These are phyloP conservation scores for Aphelinus certus DNA, from an alignment of 1,140 invertebrate genomes.

Conservation along the genomic window DNA sequence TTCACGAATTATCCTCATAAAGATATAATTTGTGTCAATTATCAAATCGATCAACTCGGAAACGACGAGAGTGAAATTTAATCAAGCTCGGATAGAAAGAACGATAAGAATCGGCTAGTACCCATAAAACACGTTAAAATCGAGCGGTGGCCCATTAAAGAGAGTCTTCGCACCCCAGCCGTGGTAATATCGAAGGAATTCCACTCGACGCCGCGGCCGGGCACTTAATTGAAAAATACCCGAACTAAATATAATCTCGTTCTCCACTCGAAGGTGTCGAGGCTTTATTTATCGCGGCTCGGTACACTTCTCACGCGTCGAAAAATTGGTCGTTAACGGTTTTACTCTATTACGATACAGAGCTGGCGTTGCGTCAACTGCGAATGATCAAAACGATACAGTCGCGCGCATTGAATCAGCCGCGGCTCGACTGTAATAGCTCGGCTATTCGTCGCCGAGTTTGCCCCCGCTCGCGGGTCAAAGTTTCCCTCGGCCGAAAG, in stretches of 20 bases:
- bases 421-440: too few species aligned
- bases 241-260: slow-evolving; percentile 32
- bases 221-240: slow-evolving; percentile 51
- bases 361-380: too few species aligned
- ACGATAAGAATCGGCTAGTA: slow-evolving; percentile 27
- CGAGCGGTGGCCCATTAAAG: slow-evolving; percentile 1
- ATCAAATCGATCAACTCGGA: neutral
- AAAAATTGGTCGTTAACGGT: too few species aligned
- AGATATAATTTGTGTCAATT: too few species aligned
- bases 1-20: too few species aligned
- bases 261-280: neutral
- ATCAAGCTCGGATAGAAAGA: neutral
- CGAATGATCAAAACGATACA: too few species aligned
- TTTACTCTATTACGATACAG: too few species aligned
- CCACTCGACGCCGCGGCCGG: neutral
- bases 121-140: slow-evolving; percentile 15
- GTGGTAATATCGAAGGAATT: slow-evolving; percentile 47
- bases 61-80: slow-evolving; percentile 1
- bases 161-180: slow-evolving; percentile 8
- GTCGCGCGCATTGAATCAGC: too few species aligned
- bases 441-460: too few species aligned
- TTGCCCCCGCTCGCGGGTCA: too few species aligned
- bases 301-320: neutral
- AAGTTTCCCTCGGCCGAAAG: too few species aligned
- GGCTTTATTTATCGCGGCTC: slow-evolving; percentile 13